These are phyloP conservation scores for Bombus haemorrhoidalis DNA, from an alignment of 1,140 invertebrate genomes.

Conservation along the genomic window DNA sequence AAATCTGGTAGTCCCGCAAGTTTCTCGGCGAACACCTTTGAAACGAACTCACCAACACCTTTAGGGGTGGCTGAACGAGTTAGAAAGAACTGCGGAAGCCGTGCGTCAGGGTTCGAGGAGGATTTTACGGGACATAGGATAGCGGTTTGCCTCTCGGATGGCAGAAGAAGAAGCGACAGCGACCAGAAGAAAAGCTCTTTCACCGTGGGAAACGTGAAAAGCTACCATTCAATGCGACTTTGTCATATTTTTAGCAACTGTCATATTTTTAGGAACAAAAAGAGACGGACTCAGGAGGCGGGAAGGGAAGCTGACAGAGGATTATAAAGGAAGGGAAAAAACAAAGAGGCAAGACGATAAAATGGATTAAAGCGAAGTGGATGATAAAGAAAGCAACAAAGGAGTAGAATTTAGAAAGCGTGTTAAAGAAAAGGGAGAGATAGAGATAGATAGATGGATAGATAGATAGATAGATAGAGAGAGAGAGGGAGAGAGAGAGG, in stretches of 20 bases:
- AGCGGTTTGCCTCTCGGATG: conserved; percentile 37
- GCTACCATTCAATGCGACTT: neutral
- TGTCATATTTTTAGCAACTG: conserved; percentile 10
- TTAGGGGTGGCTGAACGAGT: conserved; percentile 45
- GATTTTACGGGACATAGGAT: conserved; percentile 66
- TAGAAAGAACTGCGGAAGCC: conserved; percentile 44
- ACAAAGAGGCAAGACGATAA: neutral
- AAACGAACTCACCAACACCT: conserved; percentile 49
- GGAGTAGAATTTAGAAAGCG: neutral
- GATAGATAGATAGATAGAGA: neutral
- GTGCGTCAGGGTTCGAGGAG: conserved; percentile 55
- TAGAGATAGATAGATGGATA: too few relatives aligned
- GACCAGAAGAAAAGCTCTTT: conserved; percentile 72
- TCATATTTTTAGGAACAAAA: conserved; percentile 5
- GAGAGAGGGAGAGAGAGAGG: neutral
- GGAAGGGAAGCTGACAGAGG: neutral
- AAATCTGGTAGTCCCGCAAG: conserved; percentile 52
- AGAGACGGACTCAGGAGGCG: neutral
- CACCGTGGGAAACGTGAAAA: conserved; percentile 56
- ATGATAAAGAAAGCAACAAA: neutral
- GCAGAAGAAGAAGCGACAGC: conserved; percentile 55
- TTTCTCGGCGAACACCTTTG: conserved; percentile 51
- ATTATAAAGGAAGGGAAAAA: neutral
- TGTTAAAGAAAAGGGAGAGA: neutral
- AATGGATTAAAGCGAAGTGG: neutral